phyloP scores from a whole-genome alignment of 2,888 invertebrate species.

The Apotomis capreana region DNA sequence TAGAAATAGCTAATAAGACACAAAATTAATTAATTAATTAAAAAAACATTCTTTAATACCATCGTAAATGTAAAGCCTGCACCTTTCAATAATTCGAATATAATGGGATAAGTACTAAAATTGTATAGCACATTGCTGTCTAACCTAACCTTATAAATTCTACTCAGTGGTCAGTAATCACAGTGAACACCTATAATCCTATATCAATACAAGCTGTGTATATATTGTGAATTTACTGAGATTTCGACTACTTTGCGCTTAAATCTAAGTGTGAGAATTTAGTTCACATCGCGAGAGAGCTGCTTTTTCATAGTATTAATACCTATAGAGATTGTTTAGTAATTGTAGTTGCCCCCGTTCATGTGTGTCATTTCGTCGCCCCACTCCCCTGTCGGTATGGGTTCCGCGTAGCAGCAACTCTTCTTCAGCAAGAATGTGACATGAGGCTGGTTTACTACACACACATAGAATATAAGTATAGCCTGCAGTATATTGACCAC shows the following conservation, averaged over 20 bases:
- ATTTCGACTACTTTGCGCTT: not conserved
- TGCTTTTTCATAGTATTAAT: not conserved
- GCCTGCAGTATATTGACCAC: conserved; percentile 90
- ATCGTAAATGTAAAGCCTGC: not conserved
- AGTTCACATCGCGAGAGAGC: conserved; percentile 4
- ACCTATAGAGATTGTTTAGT: conserved; percentile 10
- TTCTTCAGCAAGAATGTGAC: conserved; percentile 91
- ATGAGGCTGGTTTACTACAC: conserved; percentile 90
- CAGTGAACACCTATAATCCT: conserved; percentile 25
- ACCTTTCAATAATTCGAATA: not conserved
- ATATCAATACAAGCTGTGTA: conserved; percentile 7
- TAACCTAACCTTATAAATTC: conserved; percentile 19
- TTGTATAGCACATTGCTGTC: conserved; percentile 19
- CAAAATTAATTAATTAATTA: not conserved
- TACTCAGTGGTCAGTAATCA: conserved; percentile 25
- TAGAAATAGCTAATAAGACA: conserved; percentile 13
- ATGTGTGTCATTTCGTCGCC: conserved; percentile 95
- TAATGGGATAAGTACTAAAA: not conserved
- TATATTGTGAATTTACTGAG: conserved; percentile 4
- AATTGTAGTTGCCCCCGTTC: conserved; percentile 84
- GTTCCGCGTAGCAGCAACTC: conserved; percentile 90
- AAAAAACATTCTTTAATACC: conserved; percentile 2
- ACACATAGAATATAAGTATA: conserved; percentile 89
- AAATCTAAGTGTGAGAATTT: not conserved
- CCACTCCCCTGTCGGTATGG: conserved; percentile 90